Base-by-base conservation (phyloP, 2,113 vertebrate species). In the Polypterus bichir region DNA sequence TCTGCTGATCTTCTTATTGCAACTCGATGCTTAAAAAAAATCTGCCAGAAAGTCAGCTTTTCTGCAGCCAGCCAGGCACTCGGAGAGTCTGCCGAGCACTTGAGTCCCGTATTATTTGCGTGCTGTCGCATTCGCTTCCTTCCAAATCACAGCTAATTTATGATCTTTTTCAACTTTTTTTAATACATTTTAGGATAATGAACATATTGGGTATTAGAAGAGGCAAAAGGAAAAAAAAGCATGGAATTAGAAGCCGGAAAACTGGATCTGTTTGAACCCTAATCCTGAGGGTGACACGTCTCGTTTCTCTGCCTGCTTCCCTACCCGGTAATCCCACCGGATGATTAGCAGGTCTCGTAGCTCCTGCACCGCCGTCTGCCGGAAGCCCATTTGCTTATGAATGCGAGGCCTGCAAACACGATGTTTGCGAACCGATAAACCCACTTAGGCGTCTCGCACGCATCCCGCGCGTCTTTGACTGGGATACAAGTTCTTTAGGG, bases 1-100 rank as follows among this genome's bases (percentile, higher is more conserved):
- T 91, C 87, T 87, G 89, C 89, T 92, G 89, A 93, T 92, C 90
- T 92, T 89, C 85, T 88, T 88, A 88, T 89, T 89, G 86, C 86
- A 83, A 86, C 85, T 89, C 80, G 81, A 82, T 66, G 86, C 86
- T 86, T 83, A 80, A 82, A 69, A 67, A 65, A 90, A 88, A 86
- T 86, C 89, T 88, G 83, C 84, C 74, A 78, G 82, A 86, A 87
- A 89, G 86, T 84, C 79, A 83, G 82, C 82, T 84, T 79, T 83
- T 80, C 82, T 63, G 72, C 81, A 73, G 53, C 82, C 77, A 74
- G 79, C 79, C 83, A 86, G 81, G 87, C 77, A 83, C 84, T 87
- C 83, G 83, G 84, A 87, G 88, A 86, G 83, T 89, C 84, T 88
- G 87, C 88, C 82, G 49, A 88, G 84, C 86, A 90, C 88, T 90